phyloP scores from a whole-genome alignment of 2,888 invertebrate species.

The Xiphydria camelus region DNA sequence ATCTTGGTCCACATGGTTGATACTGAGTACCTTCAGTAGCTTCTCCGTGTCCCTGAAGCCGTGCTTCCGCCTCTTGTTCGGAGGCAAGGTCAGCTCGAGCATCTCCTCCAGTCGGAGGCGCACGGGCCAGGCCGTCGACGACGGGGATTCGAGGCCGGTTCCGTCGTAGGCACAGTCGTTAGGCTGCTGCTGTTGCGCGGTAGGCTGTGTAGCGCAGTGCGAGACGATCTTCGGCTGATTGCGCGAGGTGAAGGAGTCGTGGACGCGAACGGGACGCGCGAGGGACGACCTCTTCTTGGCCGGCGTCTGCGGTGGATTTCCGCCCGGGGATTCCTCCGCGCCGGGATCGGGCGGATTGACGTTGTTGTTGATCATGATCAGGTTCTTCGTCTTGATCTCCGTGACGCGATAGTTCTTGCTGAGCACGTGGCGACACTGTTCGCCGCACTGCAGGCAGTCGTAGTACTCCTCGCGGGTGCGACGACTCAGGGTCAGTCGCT shows the following conservation, averaged over 20 bases:
- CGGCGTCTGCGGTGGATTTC: conserved; percentile 33
- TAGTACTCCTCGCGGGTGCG: conserved; percentile 46
- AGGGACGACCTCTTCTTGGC: conserved; percentile 48
- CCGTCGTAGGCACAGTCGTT: conserved; percentile 7
- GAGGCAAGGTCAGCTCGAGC: conserved; percentile 45
- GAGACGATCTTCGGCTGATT: conserved; percentile 30
- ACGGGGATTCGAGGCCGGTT: conserved; percentile 8
- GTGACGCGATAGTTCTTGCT: conserved; percentile 13
- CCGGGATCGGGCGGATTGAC: conserved; percentile 3
- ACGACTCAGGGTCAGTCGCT: not conserved
- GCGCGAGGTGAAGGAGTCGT: conserved; percentile 41
- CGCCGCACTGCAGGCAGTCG: conserved; percentile 53
- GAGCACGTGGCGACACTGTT: conserved; percentile 49
- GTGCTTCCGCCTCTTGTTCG: conserved; percentile 32
- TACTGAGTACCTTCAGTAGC: conserved; percentile 53
- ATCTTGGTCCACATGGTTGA: conserved; percentile 56
- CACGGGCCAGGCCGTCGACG: conserved; percentile 42
- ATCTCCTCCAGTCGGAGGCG: conserved; percentile 47
- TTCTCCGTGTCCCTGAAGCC: conserved; percentile 52
- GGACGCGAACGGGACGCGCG: conserved; percentile 49
- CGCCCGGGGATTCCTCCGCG: not conserved
- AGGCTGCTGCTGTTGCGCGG: conserved; percentile 8
- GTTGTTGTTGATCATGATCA: conserved; percentile 39
- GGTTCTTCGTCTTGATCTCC: conserved; percentile 20
- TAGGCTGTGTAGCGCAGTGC: conserved; percentile 7